Evolutionary conservation across 1,140 invertebrate genomes (phyloP).

Genomic region (Yoshiicerus persimilis): DNA sequence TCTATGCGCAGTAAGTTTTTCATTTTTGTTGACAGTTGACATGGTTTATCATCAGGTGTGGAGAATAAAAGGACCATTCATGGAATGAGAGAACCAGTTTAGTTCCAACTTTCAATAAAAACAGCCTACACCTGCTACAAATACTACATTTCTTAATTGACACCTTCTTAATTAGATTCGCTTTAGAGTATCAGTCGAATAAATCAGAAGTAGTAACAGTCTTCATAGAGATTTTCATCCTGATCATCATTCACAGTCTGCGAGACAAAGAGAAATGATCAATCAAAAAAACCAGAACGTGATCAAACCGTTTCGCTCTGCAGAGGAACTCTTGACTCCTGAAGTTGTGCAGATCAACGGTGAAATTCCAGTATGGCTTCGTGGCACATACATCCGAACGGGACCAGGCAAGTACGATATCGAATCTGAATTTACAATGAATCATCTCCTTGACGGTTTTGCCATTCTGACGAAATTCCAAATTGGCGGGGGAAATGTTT

Average conservation of each 20-base stretch:
- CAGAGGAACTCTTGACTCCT: background rate
- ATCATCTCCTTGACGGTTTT: constrained; percentile 49
- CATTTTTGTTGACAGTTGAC: constrained; percentile 16
- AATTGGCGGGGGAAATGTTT: constrained; percentile 51
- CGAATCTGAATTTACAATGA: constrained; percentile 41
- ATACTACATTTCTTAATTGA: constrained; percentile 21
- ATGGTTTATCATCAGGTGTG: constrained; percentile 15
- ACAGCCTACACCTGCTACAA: background rate
- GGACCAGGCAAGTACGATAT: constrained; percentile 46
- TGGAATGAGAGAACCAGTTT: constrained; percentile 2
- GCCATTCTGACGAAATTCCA: constrained; percentile 52
- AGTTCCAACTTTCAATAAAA: constrained; percentile 4
- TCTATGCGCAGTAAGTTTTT: background rate
- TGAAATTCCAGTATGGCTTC: constrained; percentile 25
- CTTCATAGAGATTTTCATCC: background rate
- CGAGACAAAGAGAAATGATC: background rate
- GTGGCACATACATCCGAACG: constrained; percentile 27
- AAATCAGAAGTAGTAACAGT: background rate
- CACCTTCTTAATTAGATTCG: background rate
- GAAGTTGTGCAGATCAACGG: constrained; percentile 7
- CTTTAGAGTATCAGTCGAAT: background rate
- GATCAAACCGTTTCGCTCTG: background rate
- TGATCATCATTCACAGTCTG: background rate
- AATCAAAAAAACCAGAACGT: background rate
- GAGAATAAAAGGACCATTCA: constrained; percentile 7